Conservation (phyloP, 2,797 vertebrate species). For the Podarcis lilfordi region DNA sequence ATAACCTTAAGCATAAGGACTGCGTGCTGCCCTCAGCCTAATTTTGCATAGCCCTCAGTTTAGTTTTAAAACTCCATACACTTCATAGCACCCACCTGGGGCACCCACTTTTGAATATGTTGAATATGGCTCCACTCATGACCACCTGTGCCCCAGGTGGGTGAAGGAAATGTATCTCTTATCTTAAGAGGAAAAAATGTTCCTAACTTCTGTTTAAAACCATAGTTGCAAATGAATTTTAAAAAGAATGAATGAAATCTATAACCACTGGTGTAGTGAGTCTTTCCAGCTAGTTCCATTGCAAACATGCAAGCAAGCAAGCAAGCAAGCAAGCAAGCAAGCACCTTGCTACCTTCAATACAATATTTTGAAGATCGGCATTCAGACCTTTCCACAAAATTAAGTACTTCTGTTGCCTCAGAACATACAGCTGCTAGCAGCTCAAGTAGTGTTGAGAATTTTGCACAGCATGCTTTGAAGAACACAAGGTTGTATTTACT, state of each 20-base stretch:
- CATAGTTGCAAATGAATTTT: background rate
- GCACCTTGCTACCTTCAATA: background rate
- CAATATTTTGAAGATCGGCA: background rate
- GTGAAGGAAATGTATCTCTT: too few species aligned
- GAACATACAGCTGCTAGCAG: accelerated
- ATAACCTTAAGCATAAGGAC: too few species aligned
- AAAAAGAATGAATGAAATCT: background rate
- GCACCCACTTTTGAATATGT: too few species aligned
- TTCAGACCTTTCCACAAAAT: background rate
- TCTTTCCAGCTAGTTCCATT: background rate
- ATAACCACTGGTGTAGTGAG: background rate
- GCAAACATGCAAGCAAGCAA: background rate
- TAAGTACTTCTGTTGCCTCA: background rate
- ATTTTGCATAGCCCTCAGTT: too few species aligned
- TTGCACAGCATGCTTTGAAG: background rate
- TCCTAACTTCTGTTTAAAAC: background rate
- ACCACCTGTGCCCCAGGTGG: too few species aligned
- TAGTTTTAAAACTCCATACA: too few species aligned
- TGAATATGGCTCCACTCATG: too few species aligned
- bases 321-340: background rate
- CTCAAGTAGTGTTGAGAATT: background rate
- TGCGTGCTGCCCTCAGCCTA: too few species aligned
- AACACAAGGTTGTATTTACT: slow-evolving; percentile 1
- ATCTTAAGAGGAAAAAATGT: background rate
- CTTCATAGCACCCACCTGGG: too few species aligned